Evolutionary conservation across 2,797 vertebrate genomes (phyloP), one percentile per base, ranked within the genome.

Genomic region (Varecia variegata): DNA sequence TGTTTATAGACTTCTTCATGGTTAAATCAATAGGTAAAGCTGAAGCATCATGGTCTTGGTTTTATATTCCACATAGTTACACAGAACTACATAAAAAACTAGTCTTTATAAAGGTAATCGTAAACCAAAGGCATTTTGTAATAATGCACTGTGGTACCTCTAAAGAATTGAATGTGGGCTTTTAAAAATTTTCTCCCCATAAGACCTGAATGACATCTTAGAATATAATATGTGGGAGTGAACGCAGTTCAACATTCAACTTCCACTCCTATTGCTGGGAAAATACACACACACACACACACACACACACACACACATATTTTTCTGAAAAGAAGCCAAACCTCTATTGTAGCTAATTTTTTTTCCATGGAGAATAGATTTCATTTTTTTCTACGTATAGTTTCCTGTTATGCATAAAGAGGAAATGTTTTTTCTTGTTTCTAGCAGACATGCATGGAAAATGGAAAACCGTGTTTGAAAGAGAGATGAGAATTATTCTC

Each of bases 371-470:
- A 97, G 94, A 98, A 97, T 70, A 96, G 35, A 90, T 96, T 98
- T 97, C 96, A 93, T 94, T 97, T 94, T 98, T 96, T 79, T 96
- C 95, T 96, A 91, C 88, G 86, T 97, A 97, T 94, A 97, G 90
- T 96, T 98, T 98, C 97, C 97, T 97, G 93, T 84, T 94, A 67
- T 97, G 96, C 85, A 67, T 32, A 85, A 82, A 97, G 45, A 82
- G 95, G 97, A 98, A 98, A 97, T 98, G 90, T 97, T 98, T 98
- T 97, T 96, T 91, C 92, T 97, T 97, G 95, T 96, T 97, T 95
- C 90, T 97, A 96, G 74, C 93, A 97, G 85, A 77, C 90, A 93
- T 88, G 67, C 54, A 88, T 45, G 93, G 86, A 96, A 95, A 95
- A 96, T 84, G 47, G 60, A 87, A 92, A 83, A 62, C 8, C 9